Evolutionary conservation across 2,113 vertebrate species (phyloP).

Genomic region (Lampris incognitus): DNA sequence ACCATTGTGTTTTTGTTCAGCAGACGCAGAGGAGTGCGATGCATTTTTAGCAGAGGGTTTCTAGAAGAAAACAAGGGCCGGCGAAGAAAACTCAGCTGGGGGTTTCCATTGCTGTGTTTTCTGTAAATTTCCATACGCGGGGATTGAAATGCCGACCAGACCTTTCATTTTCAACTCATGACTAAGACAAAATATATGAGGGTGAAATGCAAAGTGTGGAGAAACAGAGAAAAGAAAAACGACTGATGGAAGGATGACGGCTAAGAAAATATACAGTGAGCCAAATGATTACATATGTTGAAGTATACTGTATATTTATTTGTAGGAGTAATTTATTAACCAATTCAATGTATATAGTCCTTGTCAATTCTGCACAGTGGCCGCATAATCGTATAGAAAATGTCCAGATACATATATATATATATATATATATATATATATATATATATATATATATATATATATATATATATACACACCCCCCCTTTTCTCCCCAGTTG

Average conservation of each 20-base stretch:
- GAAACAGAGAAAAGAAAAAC: conserved; percentile 2
- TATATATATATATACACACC: too few species aligned
- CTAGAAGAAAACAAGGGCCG: conserved; percentile 47
- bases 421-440: too few species aligned
- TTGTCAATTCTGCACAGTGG: background rate
- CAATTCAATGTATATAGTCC: background rate
- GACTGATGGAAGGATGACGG: conserved; percentile 3
- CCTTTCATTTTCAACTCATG: conserved; percentile 41
- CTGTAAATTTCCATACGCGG: conserved; percentile 31
- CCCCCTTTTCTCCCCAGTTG: too few species aligned
- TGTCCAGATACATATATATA: too few species aligned
- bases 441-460: too few species aligned
- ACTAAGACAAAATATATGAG: conserved; percentile 30
- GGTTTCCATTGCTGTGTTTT: conserved; percentile 44
- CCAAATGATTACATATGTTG: background rate
- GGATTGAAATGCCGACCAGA: conserved; percentile 12
- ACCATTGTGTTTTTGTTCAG: conserved; percentile 48
- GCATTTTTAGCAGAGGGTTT: conserved; percentile 39
- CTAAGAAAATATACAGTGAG: background rate
- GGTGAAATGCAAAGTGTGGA: conserved; percentile 7
- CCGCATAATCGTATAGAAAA: background rate
- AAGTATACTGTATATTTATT: background rate
- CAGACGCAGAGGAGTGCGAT: conserved; percentile 12
- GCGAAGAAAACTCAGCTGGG: conserved; percentile 20
- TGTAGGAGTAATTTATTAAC: background rate